Percentiles rank a stretch among this genome's conserved stretches.
phyloP scores from a whole-genome alignment of 2,113 vertebrate genomes.

The Ceyx melanurus region DNA sequence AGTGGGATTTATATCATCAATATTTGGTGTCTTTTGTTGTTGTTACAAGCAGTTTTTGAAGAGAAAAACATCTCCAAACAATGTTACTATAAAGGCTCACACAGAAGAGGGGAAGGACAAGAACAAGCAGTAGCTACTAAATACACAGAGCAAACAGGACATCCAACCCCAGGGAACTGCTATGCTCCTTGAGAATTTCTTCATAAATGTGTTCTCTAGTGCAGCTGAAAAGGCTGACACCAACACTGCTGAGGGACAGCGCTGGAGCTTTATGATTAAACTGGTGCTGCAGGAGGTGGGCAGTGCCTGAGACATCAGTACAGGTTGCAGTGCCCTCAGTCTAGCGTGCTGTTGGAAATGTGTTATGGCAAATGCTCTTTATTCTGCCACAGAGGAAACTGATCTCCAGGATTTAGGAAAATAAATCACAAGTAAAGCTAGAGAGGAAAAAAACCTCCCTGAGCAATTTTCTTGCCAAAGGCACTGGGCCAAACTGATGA shows the following conservation, averaged over 20 bases:
- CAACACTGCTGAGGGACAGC: background rate
- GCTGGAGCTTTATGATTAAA: background rate
- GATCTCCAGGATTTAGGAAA: background rate
- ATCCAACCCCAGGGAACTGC: background rate
- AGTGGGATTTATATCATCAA: background rate
- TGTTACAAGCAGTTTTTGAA: background rate
- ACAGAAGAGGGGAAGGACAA: background rate
- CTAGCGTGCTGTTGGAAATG: background rate
- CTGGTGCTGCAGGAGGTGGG: background rate
- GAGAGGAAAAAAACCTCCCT: background rate
- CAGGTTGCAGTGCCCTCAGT: background rate
- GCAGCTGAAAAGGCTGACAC: background rate
- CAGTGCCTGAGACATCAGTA: background rate
- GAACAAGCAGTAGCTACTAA: background rate
- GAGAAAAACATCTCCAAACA: background rate
- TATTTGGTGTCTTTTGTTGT: background rate
- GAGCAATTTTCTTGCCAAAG: slow-evolving; percentile 11
- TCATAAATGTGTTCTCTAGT: background rate
- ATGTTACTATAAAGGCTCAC: background rate
- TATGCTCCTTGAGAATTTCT: background rate
- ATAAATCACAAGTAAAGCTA: slow-evolving; percentile 20
- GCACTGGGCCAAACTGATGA: background rate
- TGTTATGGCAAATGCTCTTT: background rate
- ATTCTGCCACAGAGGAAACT: slow-evolving; percentile 3
- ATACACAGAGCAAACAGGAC: background rate